These are phyloP conservation scores for Bombus superbus DNA, from an alignment of 1,140 invertebrate species.

Conservation along the genomic window DNA sequence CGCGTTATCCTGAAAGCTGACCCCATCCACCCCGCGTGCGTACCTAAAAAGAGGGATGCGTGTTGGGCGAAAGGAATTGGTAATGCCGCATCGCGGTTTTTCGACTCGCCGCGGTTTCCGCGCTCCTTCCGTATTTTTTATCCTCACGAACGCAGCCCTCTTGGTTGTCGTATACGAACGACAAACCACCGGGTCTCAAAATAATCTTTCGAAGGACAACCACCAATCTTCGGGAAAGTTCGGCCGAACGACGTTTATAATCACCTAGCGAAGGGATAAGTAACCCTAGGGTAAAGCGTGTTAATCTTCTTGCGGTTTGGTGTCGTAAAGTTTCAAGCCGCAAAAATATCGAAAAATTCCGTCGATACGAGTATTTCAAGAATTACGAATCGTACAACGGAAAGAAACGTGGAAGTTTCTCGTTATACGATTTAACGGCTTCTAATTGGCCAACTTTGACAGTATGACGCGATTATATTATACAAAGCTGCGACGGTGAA, in stretches of 20 bases:
- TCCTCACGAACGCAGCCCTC: neutral
- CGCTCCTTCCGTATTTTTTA: constrained; percentile 24
- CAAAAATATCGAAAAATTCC: neutral
- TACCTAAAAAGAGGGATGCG: constrained; percentile 39
- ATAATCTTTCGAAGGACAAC: constrained; percentile 32
- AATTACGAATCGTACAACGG: neutral
- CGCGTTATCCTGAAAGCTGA: constrained; percentile 79
- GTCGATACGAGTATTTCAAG: neutral
- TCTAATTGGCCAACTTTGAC: neutral
- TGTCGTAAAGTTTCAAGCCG: neutral
- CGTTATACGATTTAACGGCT: neutral
- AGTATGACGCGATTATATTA: neutral
- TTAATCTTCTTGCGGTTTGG: neutral
- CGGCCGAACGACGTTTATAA: neutral
- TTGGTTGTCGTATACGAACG: neutral
- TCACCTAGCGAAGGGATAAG: neutral
- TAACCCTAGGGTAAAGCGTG: neutral
- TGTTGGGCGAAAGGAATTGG: constrained; percentile 75
- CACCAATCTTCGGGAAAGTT: constrained; percentile 31
- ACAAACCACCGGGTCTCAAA: constrained; percentile 10
- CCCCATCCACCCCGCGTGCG: constrained; percentile 64
- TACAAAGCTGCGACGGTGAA: neutral
- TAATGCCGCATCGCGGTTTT: constrained; percentile 77
- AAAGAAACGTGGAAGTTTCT: neutral
- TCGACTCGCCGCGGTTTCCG: constrained; percentile 71